phyloP scores from a whole-genome alignment of 2,888 invertebrate genomes.

The Clanis bilineata region DNA sequence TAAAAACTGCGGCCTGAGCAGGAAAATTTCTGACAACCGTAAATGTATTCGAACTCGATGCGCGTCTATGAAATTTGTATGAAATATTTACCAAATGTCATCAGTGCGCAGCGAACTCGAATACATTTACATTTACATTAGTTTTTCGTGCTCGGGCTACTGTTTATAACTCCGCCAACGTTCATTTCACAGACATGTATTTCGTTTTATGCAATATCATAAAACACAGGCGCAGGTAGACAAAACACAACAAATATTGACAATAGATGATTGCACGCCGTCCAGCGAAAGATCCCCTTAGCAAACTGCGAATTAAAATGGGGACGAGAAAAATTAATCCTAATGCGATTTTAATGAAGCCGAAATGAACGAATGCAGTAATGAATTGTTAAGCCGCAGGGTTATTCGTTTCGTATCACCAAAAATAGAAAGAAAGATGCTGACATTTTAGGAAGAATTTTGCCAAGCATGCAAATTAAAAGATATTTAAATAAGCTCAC shows the following conservation, averaged over 20 bases:
- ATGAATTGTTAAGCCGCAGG: slow-evolving; percentile 75
- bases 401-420: slow-evolving; percentile 60
- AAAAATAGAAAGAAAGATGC: slow-evolving; percentile 17
- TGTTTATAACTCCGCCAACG: background rate
- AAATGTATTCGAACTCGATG: too few relatives aligned
- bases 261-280: slow-evolving; percentile 76
- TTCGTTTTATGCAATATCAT: slow-evolving; percentile 43
- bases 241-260: slow-evolving; percentile 74
- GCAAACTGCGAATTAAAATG: slow-evolving; percentile 78
- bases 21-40: too few relatives aligned
- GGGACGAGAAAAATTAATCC: slow-evolving; percentile 82
- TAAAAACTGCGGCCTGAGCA: too few relatives aligned
- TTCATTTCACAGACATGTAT: too few relatives aligned
- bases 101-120: too few relatives aligned
- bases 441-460: background rate
- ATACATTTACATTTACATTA: too few relatives aligned
- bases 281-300: slow-evolving; percentile 71
- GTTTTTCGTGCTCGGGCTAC: too few relatives aligned
- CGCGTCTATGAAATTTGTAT: too few relatives aligned
- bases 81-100: too few relatives aligned
- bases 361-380: slow-evolving; percentile 78
- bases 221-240: slow-evolving; percentile 66
- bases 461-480: background rate
- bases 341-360: slow-evolving; percentile 83
- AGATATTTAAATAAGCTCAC: too few relatives aligned